These are phyloP conservation scores for Pseudochirops cupreus DNA, from an alignment of 2,797 vertebrate species.

Conservation along the genomic window DNA sequence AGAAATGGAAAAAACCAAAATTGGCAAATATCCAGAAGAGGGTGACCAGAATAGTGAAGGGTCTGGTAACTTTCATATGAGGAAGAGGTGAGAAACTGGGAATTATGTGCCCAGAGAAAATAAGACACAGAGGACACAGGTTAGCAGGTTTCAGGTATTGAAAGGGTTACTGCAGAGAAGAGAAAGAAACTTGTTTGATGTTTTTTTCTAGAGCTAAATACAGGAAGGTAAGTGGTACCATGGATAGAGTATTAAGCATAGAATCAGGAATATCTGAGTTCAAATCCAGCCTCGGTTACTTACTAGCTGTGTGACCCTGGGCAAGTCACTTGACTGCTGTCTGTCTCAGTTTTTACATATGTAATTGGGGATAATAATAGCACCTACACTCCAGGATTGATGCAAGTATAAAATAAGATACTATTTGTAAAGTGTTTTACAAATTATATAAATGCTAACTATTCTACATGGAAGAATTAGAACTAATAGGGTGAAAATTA, in stretches of 20 bases:
- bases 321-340: not conserved
- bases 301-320: not conserved
- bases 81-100: not conserved
- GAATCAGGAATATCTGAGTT: not conserved
- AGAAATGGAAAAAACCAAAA: constrained; percentile 12
- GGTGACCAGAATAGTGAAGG: not conserved
- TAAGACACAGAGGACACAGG: not conserved
- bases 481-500: not conserved
- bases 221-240: not conserved
- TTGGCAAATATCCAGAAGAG: not conserved
- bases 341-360: not conserved
- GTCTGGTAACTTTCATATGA: not conserved
- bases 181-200: not conserved
- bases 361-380: not conserved
- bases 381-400: not conserved
- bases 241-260: not conserved
- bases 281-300: not conserved
- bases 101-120: not conserved
- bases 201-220: not conserved
- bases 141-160: not conserved
- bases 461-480: not conserved
- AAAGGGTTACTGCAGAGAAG: not conserved
- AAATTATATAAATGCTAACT: not conserved
- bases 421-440: not conserved
- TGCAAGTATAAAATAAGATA: not conserved